Evolutionary conservation across 2,888 invertebrate genomes (phyloP).

Genomic region (Priocnemis perturbator): DNA sequence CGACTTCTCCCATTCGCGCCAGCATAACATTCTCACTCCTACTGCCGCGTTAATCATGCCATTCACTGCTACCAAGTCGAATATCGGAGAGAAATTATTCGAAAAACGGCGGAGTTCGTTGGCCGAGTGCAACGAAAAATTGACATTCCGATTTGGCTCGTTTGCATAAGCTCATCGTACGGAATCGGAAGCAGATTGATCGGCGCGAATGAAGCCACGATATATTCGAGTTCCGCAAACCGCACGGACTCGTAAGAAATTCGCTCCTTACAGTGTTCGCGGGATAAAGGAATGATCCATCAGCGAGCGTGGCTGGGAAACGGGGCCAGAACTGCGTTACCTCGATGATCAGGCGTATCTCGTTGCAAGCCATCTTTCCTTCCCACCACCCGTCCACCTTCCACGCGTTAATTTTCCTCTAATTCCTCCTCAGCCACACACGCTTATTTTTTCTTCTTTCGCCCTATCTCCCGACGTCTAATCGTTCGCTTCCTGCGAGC

Average conservation of each 20-base stretch:
- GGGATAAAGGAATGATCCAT: slow-evolving; percentile 31
- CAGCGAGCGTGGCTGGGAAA: slow-evolving; percentile 30
- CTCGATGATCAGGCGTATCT: slow-evolving; percentile 28
- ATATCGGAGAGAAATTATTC: too few relatives aligned
- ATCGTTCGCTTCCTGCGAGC: background rate
- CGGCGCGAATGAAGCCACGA: too few relatives aligned
- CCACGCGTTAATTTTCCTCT: slow-evolving; percentile 20
- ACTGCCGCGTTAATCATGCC: too few relatives aligned
- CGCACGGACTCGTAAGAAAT: slow-evolving; percentile 15
- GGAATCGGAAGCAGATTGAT: too few relatives aligned
- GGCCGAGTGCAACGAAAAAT: too few relatives aligned
- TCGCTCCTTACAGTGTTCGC: slow-evolving; percentile 29
- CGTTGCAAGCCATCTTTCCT: slow-evolving; percentile 30
- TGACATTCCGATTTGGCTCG: too few relatives aligned
- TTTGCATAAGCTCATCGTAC: too few relatives aligned
- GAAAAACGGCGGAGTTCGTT: too few relatives aligned
- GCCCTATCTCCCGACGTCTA: background rate
- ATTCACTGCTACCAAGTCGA: too few relatives aligned
- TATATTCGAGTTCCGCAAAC: too few relatives aligned
- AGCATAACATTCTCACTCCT: too few relatives aligned
- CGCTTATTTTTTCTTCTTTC: slow-evolving; percentile 22
- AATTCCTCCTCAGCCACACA: background rate
- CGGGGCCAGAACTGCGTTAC: slow-evolving; percentile 43
- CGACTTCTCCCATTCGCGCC: too few relatives aligned
- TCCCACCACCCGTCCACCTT: background rate